Conservation (phyloP, 2,797 vertebrate species). For the Rhinophrynus dorsalis region DNA sequence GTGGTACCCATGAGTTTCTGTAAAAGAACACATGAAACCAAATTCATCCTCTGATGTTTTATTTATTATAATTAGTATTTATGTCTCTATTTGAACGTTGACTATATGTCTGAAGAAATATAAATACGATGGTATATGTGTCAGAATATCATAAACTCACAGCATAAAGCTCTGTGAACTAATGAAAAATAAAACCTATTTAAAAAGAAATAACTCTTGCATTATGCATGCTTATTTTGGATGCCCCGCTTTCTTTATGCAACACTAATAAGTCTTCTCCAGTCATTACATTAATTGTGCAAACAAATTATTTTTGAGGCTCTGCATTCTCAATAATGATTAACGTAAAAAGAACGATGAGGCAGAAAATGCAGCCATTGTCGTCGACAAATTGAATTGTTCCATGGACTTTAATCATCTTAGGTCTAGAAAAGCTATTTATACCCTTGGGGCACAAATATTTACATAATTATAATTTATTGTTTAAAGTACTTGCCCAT, state of each 20-base stretch:
- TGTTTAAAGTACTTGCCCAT: constrained; percentile 51
- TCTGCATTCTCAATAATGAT: constrained; percentile 1
- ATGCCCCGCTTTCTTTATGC: background rate
- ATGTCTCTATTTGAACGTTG: too few species aligned
- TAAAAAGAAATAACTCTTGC: background rate
- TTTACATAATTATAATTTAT: constrained; percentile 67
- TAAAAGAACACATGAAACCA: too few species aligned
- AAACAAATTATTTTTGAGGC: background rate
- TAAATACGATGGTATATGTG: too few species aligned
- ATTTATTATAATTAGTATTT: too few species aligned
- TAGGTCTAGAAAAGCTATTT: constrained; percentile 50
- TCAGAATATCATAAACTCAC: too few species aligned
- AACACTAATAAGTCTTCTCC: background rate
- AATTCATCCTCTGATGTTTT: too few species aligned
- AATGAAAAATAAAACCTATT: too few species aligned
- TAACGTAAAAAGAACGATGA: constrained; percentile 56
- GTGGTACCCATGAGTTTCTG: too few species aligned
- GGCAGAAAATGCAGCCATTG: constrained; percentile 47
- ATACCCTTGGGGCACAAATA: constrained; percentile 49
- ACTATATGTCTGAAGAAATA: too few species aligned
- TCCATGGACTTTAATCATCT: constrained; percentile 60
- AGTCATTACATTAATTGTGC: background rate
- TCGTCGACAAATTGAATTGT: constrained; percentile 59
- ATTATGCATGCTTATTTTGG: background rate
- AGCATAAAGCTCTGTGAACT: too few species aligned